A percentile compares a stretch with the other conserved stretches of the same genome.
Conservation (phyloP, 35 echinoderm and acorn worm genomes). For the Hemicentrotus pulcherrimus region DNA sequence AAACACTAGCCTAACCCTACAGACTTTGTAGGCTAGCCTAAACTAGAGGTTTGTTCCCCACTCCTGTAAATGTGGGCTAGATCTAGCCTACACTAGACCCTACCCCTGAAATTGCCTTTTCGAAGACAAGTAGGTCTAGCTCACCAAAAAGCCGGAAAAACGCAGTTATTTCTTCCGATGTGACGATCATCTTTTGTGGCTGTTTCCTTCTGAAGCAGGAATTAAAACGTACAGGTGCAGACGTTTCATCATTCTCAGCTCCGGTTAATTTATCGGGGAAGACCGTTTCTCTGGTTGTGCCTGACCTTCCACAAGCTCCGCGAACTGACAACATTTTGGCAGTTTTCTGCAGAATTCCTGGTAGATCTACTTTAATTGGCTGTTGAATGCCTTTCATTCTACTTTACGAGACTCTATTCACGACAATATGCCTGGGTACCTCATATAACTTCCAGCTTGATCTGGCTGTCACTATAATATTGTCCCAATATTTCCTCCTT, state of each 20-base stretch:
- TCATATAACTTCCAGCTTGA: not conserved
- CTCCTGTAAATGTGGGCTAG: too few relatives aligned
- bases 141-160: slow-evolving; percentile 43
- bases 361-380: not conserved
- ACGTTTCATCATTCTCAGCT: not conserved
- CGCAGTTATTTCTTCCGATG: slow-evolving; percentile 43
- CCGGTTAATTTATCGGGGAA: not conserved
- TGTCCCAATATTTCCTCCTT: not conserved
- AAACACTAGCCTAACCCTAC: too few relatives aligned
- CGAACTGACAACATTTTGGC: not conserved
- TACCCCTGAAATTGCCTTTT: too few relatives aligned
- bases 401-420: too few relatives aligned
- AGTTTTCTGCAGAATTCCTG: not conserved
- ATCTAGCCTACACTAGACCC: too few relatives aligned
- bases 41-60: too few relatives aligned
- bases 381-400: not conserved
- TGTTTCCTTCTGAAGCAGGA: not conserved
- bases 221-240: not conserved
- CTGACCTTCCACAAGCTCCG: not conserved
- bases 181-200: slow-evolving; percentile 37
- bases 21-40: too few relatives aligned
- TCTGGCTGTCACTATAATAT: not conserved
- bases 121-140: not conserved
- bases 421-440: too few relatives aligned
- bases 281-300: not conserved